A percentile compares a stretch with the other conserved stretches of the same genome.
phyloP scores from a whole-genome alignment of 1,140 invertebrate species.

The Drosophila malerkotliana region DNA sequence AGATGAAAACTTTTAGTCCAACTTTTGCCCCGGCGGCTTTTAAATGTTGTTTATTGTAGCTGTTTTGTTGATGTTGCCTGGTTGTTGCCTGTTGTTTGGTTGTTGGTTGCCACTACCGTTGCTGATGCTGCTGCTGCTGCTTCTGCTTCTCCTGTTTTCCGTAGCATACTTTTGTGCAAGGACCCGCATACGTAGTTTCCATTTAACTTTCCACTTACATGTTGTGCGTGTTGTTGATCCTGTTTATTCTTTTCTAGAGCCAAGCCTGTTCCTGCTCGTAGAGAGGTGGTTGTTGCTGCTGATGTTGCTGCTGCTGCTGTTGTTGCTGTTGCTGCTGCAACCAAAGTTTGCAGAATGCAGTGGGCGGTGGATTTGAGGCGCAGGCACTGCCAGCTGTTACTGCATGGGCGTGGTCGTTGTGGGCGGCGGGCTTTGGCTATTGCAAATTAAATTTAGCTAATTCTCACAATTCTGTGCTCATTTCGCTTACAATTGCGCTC shows the following conservation, averaged over 20 bases:
- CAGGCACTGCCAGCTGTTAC: constrained; percentile 44
- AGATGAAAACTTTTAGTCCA: constrained; percentile 42
- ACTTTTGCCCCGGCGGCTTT: constrained; percentile 72
- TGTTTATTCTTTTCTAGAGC: constrained; percentile 60
- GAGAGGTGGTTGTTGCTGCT: constrained; percentile 56
- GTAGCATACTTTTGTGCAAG: constrained; percentile 59
- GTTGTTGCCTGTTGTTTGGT: constrained; percentile 10
- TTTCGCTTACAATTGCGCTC: constrained; percentile 84
- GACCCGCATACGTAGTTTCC: constrained; percentile 66
- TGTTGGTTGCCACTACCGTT: constrained; percentile 19
- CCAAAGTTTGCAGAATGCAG: constrained; percentile 82
- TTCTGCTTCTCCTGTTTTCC: constrained; percentile 25
- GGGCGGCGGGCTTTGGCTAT: constrained; percentile 66
- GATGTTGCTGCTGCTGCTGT: constrained; percentile 49
- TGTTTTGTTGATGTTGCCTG: constrained; percentile 31
- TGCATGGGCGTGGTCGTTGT: constrained; percentile 50
- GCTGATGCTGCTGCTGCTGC: constrained; percentile 1
- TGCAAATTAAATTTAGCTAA: constrained; percentile 84
- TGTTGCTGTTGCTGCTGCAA: constrained; percentile 73
- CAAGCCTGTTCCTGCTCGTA: constrained; percentile 72
- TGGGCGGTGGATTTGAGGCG: constrained; percentile 69
- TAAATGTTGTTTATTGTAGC: constrained; percentile 79
- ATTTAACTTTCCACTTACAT: constrained; percentile 78
- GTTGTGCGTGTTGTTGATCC: constrained; percentile 43
- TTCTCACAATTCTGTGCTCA: constrained; percentile 84